These are phyloP conservation scores for Hyles vespertilio DNA, from an alignment of 1,140 invertebrate genomes.

Conservation along the genomic window DNA sequence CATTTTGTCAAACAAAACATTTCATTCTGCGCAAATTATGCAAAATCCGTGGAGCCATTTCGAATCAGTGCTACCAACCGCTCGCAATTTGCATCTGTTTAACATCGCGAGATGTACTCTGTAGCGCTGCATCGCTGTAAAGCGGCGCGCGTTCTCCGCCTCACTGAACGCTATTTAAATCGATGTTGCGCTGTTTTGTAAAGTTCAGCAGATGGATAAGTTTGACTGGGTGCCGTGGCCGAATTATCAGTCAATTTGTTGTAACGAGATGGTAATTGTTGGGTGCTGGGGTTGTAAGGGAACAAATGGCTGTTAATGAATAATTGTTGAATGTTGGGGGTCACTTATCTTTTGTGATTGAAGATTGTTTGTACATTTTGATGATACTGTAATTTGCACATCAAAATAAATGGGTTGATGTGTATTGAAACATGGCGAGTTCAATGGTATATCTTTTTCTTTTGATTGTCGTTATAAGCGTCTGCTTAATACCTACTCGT, in stretches of 20 bases:
- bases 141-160: not conserved
- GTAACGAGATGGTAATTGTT: slow-evolving; percentile 67
- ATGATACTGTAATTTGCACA: too few relatives aligned
- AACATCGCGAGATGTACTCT: slow-evolving; percentile 28
- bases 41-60: slow-evolving; percentile 65
- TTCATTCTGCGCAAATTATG: slow-evolving; percentile 61
- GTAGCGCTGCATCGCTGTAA: slow-evolving; percentile 45
- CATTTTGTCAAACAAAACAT: slow-evolving; percentile 49
- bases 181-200: slow-evolving; percentile 24
- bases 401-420: too few relatives aligned
- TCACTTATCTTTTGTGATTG: slow-evolving; percentile 13
- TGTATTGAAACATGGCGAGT: too few relatives aligned
- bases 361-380: slow-evolving; percentile 39
- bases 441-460: too few relatives aligned
- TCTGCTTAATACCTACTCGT: too few relatives aligned
- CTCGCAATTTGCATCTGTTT: slow-evolving; percentile 70
- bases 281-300: slow-evolving; percentile 17
- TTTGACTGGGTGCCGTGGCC: slow-evolving; percentile 47
- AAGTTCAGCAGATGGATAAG: slow-evolving; percentile 18
- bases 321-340: not conserved
- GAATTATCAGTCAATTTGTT: slow-evolving; percentile 64
- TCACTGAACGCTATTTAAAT: slow-evolving; percentile 24
- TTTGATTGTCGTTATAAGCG: too few relatives aligned
- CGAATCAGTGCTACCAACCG: slow-evolving; percentile 63
- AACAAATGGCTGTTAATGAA: slow-evolving; percentile 3